phyloP scores from a whole-genome alignment of 2,888 invertebrate genomes.

The Mycalesis mineus region DNA sequence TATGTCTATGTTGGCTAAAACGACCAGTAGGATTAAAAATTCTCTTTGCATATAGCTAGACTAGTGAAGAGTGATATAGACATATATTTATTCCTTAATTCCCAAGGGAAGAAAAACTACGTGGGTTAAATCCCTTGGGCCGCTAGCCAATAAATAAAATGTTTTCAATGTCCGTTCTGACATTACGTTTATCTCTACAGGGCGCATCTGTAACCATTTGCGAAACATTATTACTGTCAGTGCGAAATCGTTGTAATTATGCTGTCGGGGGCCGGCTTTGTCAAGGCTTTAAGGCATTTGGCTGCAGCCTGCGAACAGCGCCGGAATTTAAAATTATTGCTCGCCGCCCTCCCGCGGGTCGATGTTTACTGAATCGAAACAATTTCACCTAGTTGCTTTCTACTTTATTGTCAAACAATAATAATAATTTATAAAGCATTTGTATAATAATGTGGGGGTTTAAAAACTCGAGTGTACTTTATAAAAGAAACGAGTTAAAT shows the following conservation, averaged over 20 bases:
- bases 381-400: neutral
- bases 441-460: too few species aligned
- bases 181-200: neutral
- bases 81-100: too few species aligned
- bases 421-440: too few species aligned
- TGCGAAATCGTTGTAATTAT: constrained; percentile 37
- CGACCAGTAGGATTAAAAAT: too few species aligned
- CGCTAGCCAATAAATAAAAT: too few species aligned
- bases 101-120: too few species aligned
- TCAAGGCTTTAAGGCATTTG: constrained; percentile 30
- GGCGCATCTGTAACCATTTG: constrained; percentile 29
- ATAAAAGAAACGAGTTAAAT: too few species aligned
- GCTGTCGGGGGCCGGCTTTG: constrained; percentile 28
- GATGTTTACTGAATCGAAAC: neutral
- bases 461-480: too few species aligned
- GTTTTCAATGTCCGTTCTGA: neutral
- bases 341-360: neutral
- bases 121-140: too few species aligned
- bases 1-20: too few species aligned
- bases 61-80: too few species aligned
- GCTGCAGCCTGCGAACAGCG: constrained; percentile 23
- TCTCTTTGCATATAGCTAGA: too few species aligned
- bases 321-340: constrained; percentile 25
- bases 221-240: constrained; percentile 33
- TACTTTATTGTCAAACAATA: neutral